Base-by-base conservation (phyloP, 2,888 invertebrate species). In the Stratiomys singularior region DNA sequence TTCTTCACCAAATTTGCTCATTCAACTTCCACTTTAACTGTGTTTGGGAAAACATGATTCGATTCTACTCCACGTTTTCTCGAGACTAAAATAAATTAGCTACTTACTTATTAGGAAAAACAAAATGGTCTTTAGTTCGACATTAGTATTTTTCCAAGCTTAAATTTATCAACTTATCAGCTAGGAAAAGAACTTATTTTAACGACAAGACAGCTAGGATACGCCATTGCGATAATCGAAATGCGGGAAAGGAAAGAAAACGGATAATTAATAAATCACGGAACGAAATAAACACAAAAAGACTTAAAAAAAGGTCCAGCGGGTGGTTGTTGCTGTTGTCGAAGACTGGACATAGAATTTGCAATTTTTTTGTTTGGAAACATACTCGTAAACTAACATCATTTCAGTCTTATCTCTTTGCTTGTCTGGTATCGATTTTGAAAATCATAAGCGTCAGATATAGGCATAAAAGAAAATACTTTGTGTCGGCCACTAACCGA, bases 51-150 rank as follows among this genome's bases (percentile, higher is more conserved):
- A 69, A 69, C 25, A 23, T 69, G 66, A 18, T 27, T 46, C 15
- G 25, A 11, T 13, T 69, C 30, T 1, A 37, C 44, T 47, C n/a
- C 69, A 46, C 18, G 27, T 64, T 37, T 76, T 78, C 74, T 67
- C 77, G 67, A 77, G 67, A 58, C 77, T 79, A 79, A 79, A 79
- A 79, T 79, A 79, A 79, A 77, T 79, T 79, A 79, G 76, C 79
- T 79, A 79, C 79, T 79, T 79, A 78, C 23, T 27, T 67, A 63
- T 52, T 71, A 76, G 56, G 58, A 76, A 78, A 78, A 78, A 67
- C 67, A 76, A 78, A 60, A 60, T 25, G 25, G 25, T 60, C 67
- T n/a, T 67, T 46, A 4, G 9, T 9, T 23, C 21, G 46, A 67
- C 46, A 3, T 18, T 21, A 37, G 21, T 28, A 64, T 67, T 67